These are phyloP conservation scores for Pristiophorus japonicus DNA, from an alignment of 2,113 vertebrate genomes.

Conservation along the genomic window DNA sequence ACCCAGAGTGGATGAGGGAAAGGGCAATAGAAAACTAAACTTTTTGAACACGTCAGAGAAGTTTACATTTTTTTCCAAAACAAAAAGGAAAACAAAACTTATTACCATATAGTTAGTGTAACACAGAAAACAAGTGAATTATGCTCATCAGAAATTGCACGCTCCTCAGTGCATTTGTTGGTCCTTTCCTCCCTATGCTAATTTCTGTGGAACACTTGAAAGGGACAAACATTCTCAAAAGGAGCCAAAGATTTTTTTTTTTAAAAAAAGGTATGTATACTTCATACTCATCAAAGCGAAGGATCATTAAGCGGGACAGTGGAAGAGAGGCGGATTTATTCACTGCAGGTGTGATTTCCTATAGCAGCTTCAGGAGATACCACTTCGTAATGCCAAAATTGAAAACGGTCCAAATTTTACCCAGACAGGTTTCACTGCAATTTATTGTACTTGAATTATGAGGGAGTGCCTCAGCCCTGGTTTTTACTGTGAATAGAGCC, in stretches of 20 bases:
- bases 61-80: not conserved
- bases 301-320: not conserved
- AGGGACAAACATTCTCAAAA: not conserved
- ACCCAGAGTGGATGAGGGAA: not conserved
- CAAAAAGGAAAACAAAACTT: not conserved
- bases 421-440: not conserved
- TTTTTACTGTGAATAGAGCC: not conserved
- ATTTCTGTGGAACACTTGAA: not conserved
- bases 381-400: not conserved
- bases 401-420: not conserved
- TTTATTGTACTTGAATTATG: not conserved
- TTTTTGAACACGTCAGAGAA: not conserved
- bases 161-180: not conserved
- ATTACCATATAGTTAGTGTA: too few relatives aligned
- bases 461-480: not conserved
- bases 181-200: not conserved
- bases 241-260: not conserved
- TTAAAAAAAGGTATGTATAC: not conserved
- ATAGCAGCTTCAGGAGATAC: not conserved
- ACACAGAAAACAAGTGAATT: not conserved
- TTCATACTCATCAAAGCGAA: not conserved
- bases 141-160: not conserved
- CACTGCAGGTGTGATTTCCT: not conserved
- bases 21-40: not conserved
- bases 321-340: not conserved